Evolutionary conservation across 2,888 invertebrate species (phyloP).

Genomic region (Agelastica alni): DNA sequence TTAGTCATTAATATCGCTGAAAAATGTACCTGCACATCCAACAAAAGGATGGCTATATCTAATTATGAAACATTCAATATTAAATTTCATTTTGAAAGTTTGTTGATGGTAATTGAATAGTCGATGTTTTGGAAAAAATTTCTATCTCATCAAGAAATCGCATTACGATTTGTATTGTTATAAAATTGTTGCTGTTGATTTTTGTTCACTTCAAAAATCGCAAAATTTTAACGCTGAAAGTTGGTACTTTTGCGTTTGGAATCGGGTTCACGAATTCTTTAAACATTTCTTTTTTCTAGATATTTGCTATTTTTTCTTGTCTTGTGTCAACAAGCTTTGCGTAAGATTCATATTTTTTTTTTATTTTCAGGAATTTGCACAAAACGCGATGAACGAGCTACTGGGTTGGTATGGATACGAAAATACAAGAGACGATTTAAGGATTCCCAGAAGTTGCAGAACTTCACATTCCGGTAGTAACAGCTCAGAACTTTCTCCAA

Average conservation of each 20-base stretch:
- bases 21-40: too few species aligned
- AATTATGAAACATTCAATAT: slow-evolving; percentile 4
- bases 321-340: too few species aligned
- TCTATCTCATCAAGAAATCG: slow-evolving; percentile 8
- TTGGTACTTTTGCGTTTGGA: background rate
- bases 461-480: slow-evolving; percentile 60
- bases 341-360: slow-evolving; percentile 1
- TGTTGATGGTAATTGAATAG: slow-evolving; percentile 18
- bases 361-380: slow-evolving; percentile 84
- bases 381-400: slow-evolving; percentile 90
- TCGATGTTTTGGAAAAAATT: slow-evolving; percentile 17
- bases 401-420: slow-evolving; percentile 91
- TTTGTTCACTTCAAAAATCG: too few species aligned
- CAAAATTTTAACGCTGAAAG: background rate
- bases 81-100: slow-evolving; percentile 16
- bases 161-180: slow-evolving; percentile 10
- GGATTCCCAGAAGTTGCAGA: slow-evolving; percentile 48
- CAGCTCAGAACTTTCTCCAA: slow-evolving; percentile 53
- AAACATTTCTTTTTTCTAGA: too few species aligned
- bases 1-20: too few species aligned
- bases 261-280: too few species aligned
- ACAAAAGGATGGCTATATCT: too few species aligned
- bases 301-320: too few species aligned
- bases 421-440: slow-evolving; percentile 63
- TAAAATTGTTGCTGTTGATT: too few species aligned